These are phyloP conservation scores for Artemisiospiza belli DNA, from an alignment of 2,113 vertebrate genomes.

Conservation along the genomic window DNA sequence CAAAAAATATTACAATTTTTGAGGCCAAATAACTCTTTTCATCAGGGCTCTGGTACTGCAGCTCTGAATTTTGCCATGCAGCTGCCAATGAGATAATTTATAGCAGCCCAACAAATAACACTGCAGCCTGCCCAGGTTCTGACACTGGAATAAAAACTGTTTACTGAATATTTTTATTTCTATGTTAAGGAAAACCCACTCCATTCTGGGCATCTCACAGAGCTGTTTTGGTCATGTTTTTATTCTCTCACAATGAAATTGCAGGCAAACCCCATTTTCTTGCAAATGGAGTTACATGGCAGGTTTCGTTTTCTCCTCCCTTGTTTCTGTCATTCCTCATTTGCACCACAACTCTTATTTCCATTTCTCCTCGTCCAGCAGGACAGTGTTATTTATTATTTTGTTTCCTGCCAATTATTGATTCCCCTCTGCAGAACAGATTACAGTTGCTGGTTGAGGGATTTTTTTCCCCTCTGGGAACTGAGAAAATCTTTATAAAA, in stretches of 20 bases:
- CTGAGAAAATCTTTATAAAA: conserved; percentile 13
- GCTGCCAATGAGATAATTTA: not conserved
- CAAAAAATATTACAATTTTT: not conserved
- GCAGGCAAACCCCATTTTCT: conserved; percentile 24
- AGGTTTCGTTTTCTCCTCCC: not conserved
- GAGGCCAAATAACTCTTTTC: not conserved
- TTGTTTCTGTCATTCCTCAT: conserved; percentile 56
- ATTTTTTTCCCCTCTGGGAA: not conserved
- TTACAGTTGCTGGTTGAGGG: not conserved
- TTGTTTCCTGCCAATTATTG: conserved; percentile 52
- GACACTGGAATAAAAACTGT: not conserved
- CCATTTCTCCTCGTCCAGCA: conserved; percentile 23
- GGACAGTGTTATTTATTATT: conserved; percentile 57
- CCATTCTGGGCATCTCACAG: not conserved
- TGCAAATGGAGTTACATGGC: conserved; percentile 42
- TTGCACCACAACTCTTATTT: conserved; percentile 59
- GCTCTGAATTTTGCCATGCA: not conserved
- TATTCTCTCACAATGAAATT: not conserved
- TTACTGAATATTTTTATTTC: not conserved
- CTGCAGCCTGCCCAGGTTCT: not conserved
- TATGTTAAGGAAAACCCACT: not conserved
- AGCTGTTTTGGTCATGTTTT: not conserved
- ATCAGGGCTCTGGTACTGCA: not conserved
- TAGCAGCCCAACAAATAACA: not conserved
- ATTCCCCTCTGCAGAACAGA: conserved; percentile 7